Evolutionary conservation across 2,797 vertebrate genomes (phyloP).

Genomic region (Neosilurus hyrtlii): DNA sequence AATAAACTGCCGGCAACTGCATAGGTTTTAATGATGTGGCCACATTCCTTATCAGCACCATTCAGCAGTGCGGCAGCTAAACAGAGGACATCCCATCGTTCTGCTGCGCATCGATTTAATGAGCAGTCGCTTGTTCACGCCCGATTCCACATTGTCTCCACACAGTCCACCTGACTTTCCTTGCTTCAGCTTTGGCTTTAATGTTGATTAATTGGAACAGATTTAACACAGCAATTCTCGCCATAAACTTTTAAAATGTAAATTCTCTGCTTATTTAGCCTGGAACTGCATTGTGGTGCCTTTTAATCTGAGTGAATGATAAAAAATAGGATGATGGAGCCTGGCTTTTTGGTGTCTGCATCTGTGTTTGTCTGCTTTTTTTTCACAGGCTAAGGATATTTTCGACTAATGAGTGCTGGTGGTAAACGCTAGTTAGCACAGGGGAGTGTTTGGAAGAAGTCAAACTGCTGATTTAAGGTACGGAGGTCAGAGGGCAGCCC

Average conservation of each 20-base stretch:
- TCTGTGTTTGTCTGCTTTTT: constrained; percentile 37
- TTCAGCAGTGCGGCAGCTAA: constrained; percentile 38
- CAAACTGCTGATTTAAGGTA: constrained; percentile 86
- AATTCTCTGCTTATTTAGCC: constrained; percentile 42
- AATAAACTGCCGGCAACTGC: constrained; percentile 61
- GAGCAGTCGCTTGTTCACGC: constrained; percentile 47
- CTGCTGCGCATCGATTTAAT: constrained; percentile 41
- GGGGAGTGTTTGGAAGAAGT: constrained; percentile 80
- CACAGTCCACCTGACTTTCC: constrained; percentile 40
- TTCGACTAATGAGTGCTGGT: constrained; percentile 77
- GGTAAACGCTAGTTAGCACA: constrained; percentile 81
- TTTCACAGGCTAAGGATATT: constrained; percentile 54
- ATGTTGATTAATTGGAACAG: constrained; percentile 53
- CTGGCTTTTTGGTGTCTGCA: constrained; percentile 34
- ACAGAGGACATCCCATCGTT: constrained; percentile 40
- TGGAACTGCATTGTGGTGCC: constrained; percentile 15
- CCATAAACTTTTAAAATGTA: constrained; percentile 37
- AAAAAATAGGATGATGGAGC: constrained; percentile 57
- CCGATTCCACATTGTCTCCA: constrained; percentile 25
- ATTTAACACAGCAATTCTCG: constrained; percentile 40
- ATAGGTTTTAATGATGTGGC: constrained; percentile 56
- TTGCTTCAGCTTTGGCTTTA: constrained; percentile 19
- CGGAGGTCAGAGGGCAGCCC: constrained; percentile 90
- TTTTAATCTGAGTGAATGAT: constrained; percentile 44
- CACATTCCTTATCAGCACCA: constrained; percentile 35